phyloP scores from a whole-genome alignment of 2,113 vertebrate species.

The Girardinichthys multiradiatus region DNA sequence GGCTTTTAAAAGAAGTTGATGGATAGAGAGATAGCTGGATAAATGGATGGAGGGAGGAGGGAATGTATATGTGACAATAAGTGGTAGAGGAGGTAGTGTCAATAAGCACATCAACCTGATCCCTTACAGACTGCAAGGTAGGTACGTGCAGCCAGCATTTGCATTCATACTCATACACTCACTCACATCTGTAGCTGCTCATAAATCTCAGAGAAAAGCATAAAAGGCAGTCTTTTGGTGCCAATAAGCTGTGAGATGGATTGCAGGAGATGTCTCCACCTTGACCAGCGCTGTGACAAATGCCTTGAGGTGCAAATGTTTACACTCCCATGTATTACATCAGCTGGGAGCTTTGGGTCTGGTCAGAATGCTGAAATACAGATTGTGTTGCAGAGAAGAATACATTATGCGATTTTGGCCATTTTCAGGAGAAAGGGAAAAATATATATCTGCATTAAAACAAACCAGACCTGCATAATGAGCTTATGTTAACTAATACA shows the following conservation, averaged over 20 bases:
- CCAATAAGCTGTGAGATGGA: slow-evolving; percentile 72
- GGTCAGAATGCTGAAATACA: slow-evolving; percentile 43
- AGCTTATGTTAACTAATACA: slow-evolving; percentile 15
- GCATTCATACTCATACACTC: slow-evolving; percentile 35
- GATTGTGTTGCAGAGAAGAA: slow-evolving; percentile 33
- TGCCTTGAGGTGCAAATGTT: slow-evolving; percentile 48
- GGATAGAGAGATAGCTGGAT: slow-evolving; percentile 69
- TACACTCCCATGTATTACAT: slow-evolving; percentile 62
- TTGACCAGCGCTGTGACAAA: slow-evolving; percentile 72
- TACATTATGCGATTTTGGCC: slow-evolving; percentile 34
- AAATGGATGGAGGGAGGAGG: slow-evolving; percentile 55
- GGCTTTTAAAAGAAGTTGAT: slow-evolving; percentile 78
- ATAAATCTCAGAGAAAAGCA: slow-evolving; percentile 72
- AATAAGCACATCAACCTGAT: slow-evolving; percentile 72
- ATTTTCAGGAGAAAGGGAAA: slow-evolving; percentile 27
- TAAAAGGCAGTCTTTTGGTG: slow-evolving; percentile 73
- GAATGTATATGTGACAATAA: slow-evolving; percentile 36
- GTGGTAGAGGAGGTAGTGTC: slow-evolving; percentile 67
- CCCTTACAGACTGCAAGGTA: slow-evolving; percentile 54
- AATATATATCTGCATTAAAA: slow-evolving; percentile 4
- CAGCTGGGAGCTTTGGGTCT: slow-evolving; percentile 44
- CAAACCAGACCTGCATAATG: slow-evolving; percentile 6
- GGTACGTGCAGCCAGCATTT: slow-evolving; percentile 58
- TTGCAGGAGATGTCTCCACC: slow-evolving; percentile 69
- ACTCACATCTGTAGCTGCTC: slow-evolving; percentile 34